Evolutionary conservation across 2,888 invertebrate species (phyloP).

Genomic region (Eupithecia pulchellata): DNA sequence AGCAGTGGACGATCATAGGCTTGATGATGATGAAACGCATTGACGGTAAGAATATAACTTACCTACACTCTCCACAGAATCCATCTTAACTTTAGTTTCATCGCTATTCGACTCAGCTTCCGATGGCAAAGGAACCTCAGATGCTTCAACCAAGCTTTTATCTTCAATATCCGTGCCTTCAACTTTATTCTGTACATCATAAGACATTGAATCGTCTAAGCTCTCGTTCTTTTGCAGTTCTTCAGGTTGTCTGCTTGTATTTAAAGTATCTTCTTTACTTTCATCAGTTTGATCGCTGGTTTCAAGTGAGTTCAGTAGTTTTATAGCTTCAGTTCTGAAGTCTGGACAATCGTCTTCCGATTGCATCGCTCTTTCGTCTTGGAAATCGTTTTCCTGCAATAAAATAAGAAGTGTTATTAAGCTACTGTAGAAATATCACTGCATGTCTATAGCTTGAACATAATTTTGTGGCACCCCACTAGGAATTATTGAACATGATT

Average conservation of each 20-base stretch:
- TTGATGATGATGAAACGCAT: too few relatives aligned
- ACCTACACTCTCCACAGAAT: slow-evolving; percentile 50
- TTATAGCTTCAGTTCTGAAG: slow-evolving; percentile 58
- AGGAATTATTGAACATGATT: too few relatives aligned
- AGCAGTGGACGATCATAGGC: too few relatives aligned
- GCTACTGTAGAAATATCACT: not conserved
- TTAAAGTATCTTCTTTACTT: slow-evolving; percentile 19
- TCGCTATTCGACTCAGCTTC: slow-evolving; percentile 55
- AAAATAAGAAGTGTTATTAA: slow-evolving; percentile 15
- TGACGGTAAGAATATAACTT: slow-evolving; percentile 25
- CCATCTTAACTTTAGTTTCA: slow-evolving; percentile 48
- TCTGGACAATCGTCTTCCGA: slow-evolving; percentile 66
- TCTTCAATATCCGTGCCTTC: slow-evolving; percentile 38
- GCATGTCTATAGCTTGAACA: not conserved
- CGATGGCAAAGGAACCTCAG: slow-evolving; percentile 50
- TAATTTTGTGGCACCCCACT: not conserved
- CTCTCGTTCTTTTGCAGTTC: slow-evolving; percentile 45
- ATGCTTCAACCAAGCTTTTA: slow-evolving; percentile 47
- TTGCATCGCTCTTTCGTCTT: slow-evolving; percentile 70
- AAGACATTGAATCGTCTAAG: slow-evolving; percentile 30
- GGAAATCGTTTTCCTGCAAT: slow-evolving; percentile 61
- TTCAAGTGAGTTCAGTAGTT: slow-evolving; percentile 28
- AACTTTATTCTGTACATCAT: slow-evolving; percentile 47
- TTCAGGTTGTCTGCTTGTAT: slow-evolving; percentile 21
- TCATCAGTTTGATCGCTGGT: slow-evolving; percentile 33